These are phyloP conservation scores for Allophyes oxyacanthae DNA, from an alignment of 2,888 invertebrate species.

Conservation along the genomic window DNA sequence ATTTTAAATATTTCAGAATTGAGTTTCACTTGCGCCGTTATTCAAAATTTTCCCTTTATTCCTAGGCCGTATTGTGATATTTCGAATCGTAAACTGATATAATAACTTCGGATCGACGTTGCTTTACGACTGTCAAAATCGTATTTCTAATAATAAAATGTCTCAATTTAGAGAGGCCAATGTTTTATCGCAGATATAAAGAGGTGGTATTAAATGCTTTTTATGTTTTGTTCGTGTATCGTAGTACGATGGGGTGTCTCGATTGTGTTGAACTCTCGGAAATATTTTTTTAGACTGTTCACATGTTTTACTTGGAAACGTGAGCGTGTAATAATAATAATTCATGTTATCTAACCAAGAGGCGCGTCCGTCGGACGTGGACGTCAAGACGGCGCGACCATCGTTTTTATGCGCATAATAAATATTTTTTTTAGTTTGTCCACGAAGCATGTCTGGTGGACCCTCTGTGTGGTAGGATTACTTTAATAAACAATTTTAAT, in stretches of 20 bases:
- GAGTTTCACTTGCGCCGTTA: conserved; percentile 48
- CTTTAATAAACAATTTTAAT: conserved; percentile 39
- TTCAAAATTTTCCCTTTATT: conserved; percentile 60
- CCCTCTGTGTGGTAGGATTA: conserved; percentile 45
- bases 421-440: conserved; percentile 62
- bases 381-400: conserved; percentile 55
- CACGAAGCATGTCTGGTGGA: conserved; percentile 34
- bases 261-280: conserved; percentile 58
- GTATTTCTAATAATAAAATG: conserved; percentile 88
- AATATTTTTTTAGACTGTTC: conserved; percentile 41
- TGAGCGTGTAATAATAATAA: conserved; percentile 72
- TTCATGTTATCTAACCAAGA: conserved; percentile 75
- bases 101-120: conserved; percentile 79
- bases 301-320: conserved; percentile 64
- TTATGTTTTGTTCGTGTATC: conserved; percentile 76
- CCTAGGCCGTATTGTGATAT: conserved; percentile 75
- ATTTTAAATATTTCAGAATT: conserved; percentile 49
- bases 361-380: conserved; percentile 66
- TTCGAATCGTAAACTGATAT: conserved; percentile 82
- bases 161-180: conserved; percentile 85
- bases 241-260: conserved; percentile 70
- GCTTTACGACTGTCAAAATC: conserved; percentile 86
- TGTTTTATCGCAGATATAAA: conserved; percentile 84
- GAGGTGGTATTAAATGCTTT: conserved; percentile 77
- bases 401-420: conserved; percentile 71